Evolutionary conservation across 2,888 invertebrate species (phyloP).

Genomic region (Drosophila pseudotakahashii): DNA sequence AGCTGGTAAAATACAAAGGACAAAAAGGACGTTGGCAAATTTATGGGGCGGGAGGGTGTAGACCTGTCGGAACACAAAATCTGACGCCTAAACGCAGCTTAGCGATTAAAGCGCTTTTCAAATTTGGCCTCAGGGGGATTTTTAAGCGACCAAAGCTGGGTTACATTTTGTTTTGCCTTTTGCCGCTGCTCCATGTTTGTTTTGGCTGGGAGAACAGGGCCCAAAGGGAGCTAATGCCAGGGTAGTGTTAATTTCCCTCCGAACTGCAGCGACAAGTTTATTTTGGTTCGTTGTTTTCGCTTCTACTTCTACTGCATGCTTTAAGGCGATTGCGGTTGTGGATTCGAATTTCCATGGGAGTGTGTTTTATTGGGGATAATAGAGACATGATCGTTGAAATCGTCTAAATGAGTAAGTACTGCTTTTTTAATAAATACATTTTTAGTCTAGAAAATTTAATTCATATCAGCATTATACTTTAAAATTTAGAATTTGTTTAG

Average conservation of each 20-base stretch:
- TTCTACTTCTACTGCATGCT: conserved; percentile 22
- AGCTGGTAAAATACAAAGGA: conserved; percentile 67
- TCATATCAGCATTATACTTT: too few species aligned
- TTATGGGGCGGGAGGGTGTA: not conserved
- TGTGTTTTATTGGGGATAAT: not conserved
- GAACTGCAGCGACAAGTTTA: conserved; percentile 63
- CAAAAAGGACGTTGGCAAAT: conserved; percentile 25
- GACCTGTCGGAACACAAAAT: conserved; percentile 21
- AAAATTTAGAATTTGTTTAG: too few species aligned
- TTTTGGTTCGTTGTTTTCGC: conserved; percentile 38
- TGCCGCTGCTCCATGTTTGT: conserved; percentile 48
- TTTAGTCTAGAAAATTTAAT: too few species aligned
- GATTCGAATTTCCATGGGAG: conserved; percentile 3
- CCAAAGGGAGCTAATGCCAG: conserved; percentile 40
- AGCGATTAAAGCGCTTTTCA: conserved; percentile 70
- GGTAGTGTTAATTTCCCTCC: conserved; percentile 64
- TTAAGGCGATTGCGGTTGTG: conserved; percentile 28
- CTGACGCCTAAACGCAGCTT: conserved; percentile 71
- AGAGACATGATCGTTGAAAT: not conserved
- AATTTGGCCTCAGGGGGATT: conserved; percentile 56
- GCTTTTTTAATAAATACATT: too few species aligned
- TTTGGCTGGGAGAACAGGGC: conserved; percentile 59
- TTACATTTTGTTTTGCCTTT: conserved; percentile 20
- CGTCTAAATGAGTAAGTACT: too few species aligned
- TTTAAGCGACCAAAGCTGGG: conserved; percentile 39